phyloP scores from a whole-genome alignment of 1,140 invertebrate species.

The Elymnias hypermnestra region DNA sequence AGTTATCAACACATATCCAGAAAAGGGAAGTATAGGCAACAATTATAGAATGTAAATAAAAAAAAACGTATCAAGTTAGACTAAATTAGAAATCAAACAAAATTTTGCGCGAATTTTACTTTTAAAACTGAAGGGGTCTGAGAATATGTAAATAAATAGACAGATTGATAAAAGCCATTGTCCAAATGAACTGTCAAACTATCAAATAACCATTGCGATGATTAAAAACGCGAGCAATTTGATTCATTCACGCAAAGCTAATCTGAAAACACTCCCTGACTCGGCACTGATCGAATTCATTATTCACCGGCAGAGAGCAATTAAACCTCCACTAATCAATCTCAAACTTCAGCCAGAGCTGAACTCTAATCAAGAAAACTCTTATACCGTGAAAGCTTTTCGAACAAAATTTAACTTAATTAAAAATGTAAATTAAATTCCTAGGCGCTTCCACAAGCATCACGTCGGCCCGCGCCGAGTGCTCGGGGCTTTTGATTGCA shows the following conservation, averaged over 20 bases:
- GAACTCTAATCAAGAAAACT: constrained; percentile 76
- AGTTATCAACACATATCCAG: no score
- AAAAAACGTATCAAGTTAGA: no score
- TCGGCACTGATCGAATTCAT: constrained; percentile 70
- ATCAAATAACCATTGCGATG: background rate
- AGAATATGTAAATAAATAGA: no score
- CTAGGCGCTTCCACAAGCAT: constrained; percentile 73
- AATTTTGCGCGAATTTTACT: no score
- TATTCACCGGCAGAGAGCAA: constrained; percentile 73
- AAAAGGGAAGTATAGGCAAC: no score
- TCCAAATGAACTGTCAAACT: background rate
- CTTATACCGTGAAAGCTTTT: constrained; percentile 73
- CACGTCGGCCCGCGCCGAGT: constrained; percentile 54
- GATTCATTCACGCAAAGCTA: constrained; percentile 49
- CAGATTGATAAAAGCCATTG: no score
- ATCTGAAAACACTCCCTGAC: constrained; percentile 61
- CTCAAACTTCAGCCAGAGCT: constrained; percentile 72
- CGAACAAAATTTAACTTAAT: constrained; percentile 76
- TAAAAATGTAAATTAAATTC: constrained; percentile 77
- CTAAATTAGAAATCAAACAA: no score
- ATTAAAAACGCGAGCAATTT: constrained; percentile 34
- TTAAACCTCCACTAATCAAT: constrained; percentile 76
- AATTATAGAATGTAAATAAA: no score
- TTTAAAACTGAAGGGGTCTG: no score
- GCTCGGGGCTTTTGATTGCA: constrained; percentile 75